Base-by-base conservation (phyloP, 2,888 invertebrate genomes). In the Lepidochitona cinerea region DNA sequence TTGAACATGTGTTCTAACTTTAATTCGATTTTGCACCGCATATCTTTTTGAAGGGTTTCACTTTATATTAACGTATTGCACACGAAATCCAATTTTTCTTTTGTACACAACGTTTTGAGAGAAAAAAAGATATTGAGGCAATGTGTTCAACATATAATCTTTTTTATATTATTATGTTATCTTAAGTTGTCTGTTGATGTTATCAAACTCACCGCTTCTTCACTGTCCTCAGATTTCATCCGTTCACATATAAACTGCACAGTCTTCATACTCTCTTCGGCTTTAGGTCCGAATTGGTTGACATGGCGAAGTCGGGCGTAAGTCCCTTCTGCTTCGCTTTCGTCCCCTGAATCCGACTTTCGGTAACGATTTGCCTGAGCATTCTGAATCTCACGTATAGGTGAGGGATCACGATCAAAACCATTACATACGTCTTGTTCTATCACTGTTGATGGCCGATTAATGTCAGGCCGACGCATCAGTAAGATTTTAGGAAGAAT, bases 401-500 rank as follows among this genome's bases (percentile, higher is more conserved):
- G 54, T 96, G 84, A 96, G 96, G 70, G 23, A 18, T 80, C 77
- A 32, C 76, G 64, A n/a, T 84, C 81, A 5, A 78, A 78, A 5
- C 79, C 81, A 53, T 83, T 81, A 41, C 74, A 79, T 23, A 77
- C 73, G 9, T 32, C 32, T 26, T 75, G 35, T 12, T 77, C 69
- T 4, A 75, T 67, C 4, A 78, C 75, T 37, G 72, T 76, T 1
- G 72, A n/a, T 9, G 72, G 75, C n/a, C 52, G 72, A 18, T 71
- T 70, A 37, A 77, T 35, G 12, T 83, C 79, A 7, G 97, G 98
- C 87, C 97, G 93, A 88, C 95, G 94, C 95, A 98, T 98, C 84
- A 96, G 96, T 74, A 98, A 93, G 85, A 98, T 93, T 86, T 96
- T 93, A 12, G 98, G 98, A 83, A 98, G 93, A 86, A 97, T 96